Base-by-base conservation (phyloP, 37 sponge, comb jelly and placozoan genomes). In the Geodia barretti region DNA sequence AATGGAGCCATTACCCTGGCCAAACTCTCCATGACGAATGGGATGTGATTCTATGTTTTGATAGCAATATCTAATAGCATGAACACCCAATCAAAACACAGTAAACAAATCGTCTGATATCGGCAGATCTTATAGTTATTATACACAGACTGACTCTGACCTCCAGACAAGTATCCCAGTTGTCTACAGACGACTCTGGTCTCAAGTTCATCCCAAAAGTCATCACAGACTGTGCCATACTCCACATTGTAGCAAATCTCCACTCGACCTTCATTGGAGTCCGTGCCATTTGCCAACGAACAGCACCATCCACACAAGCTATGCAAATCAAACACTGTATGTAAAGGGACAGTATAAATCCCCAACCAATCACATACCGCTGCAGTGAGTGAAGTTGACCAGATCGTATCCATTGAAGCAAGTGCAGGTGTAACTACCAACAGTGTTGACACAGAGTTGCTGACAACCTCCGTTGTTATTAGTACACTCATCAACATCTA, bases 141-240 rank as follows among this genome's bases (percentile, higher is more conserved):
- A n/a, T n/a, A 1, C 34, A 74, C n/a, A 35, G 33, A 21, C 74
- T 23, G 11, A 64, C 7, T 23, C 29, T 17, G 7, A 47, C 54
- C 54, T 17, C 14, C 14, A 47, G 30, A 74, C n/a, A 1, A 38
- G 8, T 74, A 76, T 68, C 70, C 76, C 1, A 83, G 69, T 34
- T 75, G 60, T 33, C 31, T 30, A 67, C 84, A 83, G 1, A 68
- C 84, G 19, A 83, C 84, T n/a, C 21, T 20, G 38, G 84, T 76
- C 65, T 83, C 84, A 34, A 64, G 76, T 83, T 54, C 60, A 58
- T 83, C 76, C 84, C 84, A 83, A 17, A 68, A 68, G 58, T 83
- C 79, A 78, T 62, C 86, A 83, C 84, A 83, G 24, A 83, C 67
- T 38, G 60, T n/a, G 32, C 84, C 84, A 68, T 66, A 83, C 28